phyloP scores from a whole-genome alignment of 1,140 invertebrate genomes.

The Proctacanthus coquilletti region DNA sequence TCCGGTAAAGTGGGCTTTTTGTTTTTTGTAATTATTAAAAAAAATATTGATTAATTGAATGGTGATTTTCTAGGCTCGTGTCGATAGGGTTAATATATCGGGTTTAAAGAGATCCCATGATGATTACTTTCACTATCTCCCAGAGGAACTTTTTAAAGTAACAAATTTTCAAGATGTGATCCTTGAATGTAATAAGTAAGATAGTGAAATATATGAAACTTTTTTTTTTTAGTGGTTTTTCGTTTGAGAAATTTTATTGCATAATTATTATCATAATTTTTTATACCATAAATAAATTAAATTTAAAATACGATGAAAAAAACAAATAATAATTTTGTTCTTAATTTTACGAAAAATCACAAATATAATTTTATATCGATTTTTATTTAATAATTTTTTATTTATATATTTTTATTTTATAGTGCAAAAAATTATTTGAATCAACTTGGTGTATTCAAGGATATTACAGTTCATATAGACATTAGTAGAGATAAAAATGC shows the following conservation, averaged over 20 bases:
- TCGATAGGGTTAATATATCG: conserved; percentile 25
- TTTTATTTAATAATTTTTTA: neutral
- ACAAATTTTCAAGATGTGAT: conserved; percentile 26
- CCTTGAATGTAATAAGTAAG: conserved; percentile 21
- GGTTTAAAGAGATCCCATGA: conserved; percentile 24
- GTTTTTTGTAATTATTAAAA: too few relatives aligned
- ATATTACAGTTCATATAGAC: conserved; percentile 23
- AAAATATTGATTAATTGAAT: too few relatives aligned
- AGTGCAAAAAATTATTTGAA: conserved; percentile 22
- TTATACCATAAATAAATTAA: neutral
- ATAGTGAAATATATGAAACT: too few relatives aligned
- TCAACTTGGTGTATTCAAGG: conserved; percentile 28
- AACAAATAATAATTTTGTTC: neutral
- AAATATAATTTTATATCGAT: too few relatives aligned
- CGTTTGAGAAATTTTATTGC: too few relatives aligned
- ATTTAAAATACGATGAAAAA: neutral
- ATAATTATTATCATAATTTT: neutral
- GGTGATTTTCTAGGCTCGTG: too few relatives aligned
- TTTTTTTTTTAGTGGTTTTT: too few relatives aligned
- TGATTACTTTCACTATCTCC: conserved; percentile 25
- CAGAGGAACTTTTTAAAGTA: conserved; percentile 22
- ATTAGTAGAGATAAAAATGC: conserved; percentile 20
- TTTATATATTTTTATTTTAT: conserved; percentile 3
- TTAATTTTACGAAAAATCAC: neutral
- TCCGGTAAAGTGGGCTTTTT: too few relatives aligned